A percentile compares a stretch with the other conserved stretches of the same genome.
Conservation (phyloP, 2,888 invertebrate genomes). For the Willowsia nigromaculata region DNA sequence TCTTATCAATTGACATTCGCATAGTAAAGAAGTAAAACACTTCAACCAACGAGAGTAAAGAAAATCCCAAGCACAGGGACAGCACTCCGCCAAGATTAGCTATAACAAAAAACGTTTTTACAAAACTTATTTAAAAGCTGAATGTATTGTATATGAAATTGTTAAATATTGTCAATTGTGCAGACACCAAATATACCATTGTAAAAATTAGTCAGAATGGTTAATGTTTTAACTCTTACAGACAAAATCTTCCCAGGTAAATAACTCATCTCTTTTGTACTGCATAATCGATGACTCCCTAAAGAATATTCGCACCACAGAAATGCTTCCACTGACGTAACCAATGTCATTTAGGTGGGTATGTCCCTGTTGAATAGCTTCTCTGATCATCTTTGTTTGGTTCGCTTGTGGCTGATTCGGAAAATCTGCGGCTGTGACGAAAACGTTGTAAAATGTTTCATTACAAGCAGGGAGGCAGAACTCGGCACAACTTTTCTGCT, state of each 20-base stretch:
- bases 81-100: conserved; percentile 76
- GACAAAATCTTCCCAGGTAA: conserved; percentile 78
- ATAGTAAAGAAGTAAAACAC: conserved; percentile 75
- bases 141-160: too few relatives aligned
- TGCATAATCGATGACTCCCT: conserved; percentile 77
- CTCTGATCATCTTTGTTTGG: conserved; percentile 77
- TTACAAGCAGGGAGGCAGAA: conserved; percentile 74
- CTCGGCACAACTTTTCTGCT: conserved; percentile 72
- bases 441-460: conserved; percentile 73
- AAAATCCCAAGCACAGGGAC: conserved; percentile 76
- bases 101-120: too few relatives aligned
- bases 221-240: too few relatives aligned
- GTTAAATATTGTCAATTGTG: too few relatives aligned
- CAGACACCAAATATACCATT: too few relatives aligned
- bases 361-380: conserved; percentile 75
- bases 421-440: conserved; percentile 75
- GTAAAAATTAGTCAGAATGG: too few relatives aligned
- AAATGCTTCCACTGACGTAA: conserved; percentile 78
- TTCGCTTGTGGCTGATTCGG: conserved; percentile 77
- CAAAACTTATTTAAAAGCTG: too few relatives aligned
- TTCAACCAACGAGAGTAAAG: conserved; percentile 74
- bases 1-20: conserved; percentile 67
- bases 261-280: conserved; percentile 77
- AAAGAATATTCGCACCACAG: conserved; percentile 76
- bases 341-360: conserved; percentile 75